Base-by-base conservation (phyloP, 2,888 invertebrate species). In the Drosophila multiciliata region DNA sequence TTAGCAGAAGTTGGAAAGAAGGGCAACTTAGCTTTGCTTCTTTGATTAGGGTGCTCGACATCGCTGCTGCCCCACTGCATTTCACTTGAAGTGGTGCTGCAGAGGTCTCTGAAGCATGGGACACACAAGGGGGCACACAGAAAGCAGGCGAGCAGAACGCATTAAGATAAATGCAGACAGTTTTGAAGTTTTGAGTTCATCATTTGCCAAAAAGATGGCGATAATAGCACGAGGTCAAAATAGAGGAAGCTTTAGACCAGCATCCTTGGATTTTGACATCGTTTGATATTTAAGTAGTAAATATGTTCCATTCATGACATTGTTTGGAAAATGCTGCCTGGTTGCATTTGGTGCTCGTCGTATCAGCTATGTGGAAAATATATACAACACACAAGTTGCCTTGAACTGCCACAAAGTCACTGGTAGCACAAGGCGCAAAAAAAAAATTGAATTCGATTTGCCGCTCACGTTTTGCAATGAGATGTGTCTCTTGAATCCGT, bases 101-200 rank as follows among this genome's bases (percentile, higher is more conserved):
- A 33, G 20, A 35, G 67, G 67, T 60, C n/a, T 48, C 40, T 42
- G 26, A 40, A 23, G 32, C 26, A 23, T 20, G 35, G 53, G 40
- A 29, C n/a, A 20, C n/a, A 36, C 7, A 23, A 26, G 20, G 1
- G 17, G 12, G 32, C 26, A n/a, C 45, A 23, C 20, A 29, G 8
- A 50, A 29, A 26, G 42, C 53, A 64, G 38, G 54, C 65, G 52
- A 55, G 52, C 63, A 52, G 64, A 64, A 64, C 29, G 60, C 69
- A 76, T 79, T 73, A 60, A 64, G 81, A 82, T 82, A 71, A 80
- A 73, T 80, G 84, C 78, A 78, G 52, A 58, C 58, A 69, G 70
- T 66, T 78, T 62, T 40, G 58, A 62, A 58, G 8, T 45, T 60
- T 59, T 49, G 12, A 20, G 20, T 32, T 42, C 50, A 75, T 55